phyloP scores from a whole-genome alignment of 2,113 vertebrate species.

The Loxodonta africana region DNA sequence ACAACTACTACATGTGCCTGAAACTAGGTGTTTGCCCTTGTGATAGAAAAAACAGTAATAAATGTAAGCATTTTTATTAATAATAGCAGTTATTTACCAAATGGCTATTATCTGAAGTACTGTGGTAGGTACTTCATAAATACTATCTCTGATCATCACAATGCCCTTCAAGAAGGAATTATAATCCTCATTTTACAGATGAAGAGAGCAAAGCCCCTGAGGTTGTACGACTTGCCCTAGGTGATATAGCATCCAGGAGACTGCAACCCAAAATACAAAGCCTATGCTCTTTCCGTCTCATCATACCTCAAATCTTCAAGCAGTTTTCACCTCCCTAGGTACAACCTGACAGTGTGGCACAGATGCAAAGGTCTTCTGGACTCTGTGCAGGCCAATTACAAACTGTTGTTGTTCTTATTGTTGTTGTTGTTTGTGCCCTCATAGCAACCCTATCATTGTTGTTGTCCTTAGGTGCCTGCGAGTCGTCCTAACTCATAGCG shows the following conservation, averaged over 20 bases:
- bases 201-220: neutral
- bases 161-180: neutral
- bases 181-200: constrained; percentile 5
- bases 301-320: neutral
- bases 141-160: neutral
- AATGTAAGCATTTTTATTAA: constrained; percentile 18
- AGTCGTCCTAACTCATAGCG: too few relatives aligned
- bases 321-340: neutral
- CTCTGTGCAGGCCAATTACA: neutral
- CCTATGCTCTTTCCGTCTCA: neutral
- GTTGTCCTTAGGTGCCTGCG: too few relatives aligned
- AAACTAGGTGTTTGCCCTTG: neutral
- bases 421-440: too few relatives aligned
- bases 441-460: too few relatives aligned
- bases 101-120: constrained; percentile 28
- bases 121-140: neutral
- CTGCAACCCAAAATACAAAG: neutral
- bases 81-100: constrained; percentile 34
- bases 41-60: neutral
- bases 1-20: neutral
- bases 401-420: neutral
- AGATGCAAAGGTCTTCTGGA: neutral
- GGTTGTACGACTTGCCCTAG: neutral
- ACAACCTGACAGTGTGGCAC: neutral
- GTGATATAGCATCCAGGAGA: neutral